Evolutionary conservation across 2,797 vertebrate species (phyloP).

Genomic region (Crotalus adamanteus): DNA sequence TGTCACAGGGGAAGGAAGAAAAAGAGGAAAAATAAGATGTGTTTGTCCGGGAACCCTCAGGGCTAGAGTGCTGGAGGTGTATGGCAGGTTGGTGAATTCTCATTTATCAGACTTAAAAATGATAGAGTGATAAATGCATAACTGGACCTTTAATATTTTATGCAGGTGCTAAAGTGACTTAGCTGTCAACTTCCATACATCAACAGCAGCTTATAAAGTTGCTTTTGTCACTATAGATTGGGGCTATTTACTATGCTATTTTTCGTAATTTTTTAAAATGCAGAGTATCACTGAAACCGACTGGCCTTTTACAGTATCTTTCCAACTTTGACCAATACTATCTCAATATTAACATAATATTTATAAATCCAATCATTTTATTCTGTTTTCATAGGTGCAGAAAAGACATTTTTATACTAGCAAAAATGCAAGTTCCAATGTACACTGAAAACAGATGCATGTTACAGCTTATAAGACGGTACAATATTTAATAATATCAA

Average conservation of each 20-base stretch:
- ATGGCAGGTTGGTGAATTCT: constrained; percentile 78
- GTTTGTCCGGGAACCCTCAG: constrained; percentile 76
- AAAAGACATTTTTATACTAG: not conserved
- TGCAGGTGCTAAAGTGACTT: constrained; percentile 77
- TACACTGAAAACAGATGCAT: not conserved
- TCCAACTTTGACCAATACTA: constrained; percentile 30
- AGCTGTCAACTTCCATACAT: constrained; percentile 79
- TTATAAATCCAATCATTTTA: not conserved
- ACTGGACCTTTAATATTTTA: constrained; percentile 81
- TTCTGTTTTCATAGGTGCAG: not conserved
- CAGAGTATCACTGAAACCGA: constrained; percentile 60
- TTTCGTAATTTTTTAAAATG: constrained; percentile 63
- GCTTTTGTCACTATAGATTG: constrained; percentile 75
- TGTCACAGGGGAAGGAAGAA: constrained; percentile 63
- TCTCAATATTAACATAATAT: constrained; percentile 12
- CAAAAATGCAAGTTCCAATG: constrained; percentile 3
- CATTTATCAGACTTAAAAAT: constrained; percentile 83
- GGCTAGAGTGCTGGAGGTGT: constrained; percentile 72
- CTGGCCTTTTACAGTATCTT: constrained; percentile 23
- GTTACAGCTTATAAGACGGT: not conserved
- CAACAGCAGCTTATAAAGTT: constrained; percentile 72
- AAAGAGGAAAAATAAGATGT: constrained; percentile 74
- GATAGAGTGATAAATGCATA: constrained; percentile 83
- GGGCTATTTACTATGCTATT: constrained; percentile 74
- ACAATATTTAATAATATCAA: not conserved